Base-by-base conservation (phyloP, 2,113 vertebrate species). In the Cyanocitta stelleri region DNA sequence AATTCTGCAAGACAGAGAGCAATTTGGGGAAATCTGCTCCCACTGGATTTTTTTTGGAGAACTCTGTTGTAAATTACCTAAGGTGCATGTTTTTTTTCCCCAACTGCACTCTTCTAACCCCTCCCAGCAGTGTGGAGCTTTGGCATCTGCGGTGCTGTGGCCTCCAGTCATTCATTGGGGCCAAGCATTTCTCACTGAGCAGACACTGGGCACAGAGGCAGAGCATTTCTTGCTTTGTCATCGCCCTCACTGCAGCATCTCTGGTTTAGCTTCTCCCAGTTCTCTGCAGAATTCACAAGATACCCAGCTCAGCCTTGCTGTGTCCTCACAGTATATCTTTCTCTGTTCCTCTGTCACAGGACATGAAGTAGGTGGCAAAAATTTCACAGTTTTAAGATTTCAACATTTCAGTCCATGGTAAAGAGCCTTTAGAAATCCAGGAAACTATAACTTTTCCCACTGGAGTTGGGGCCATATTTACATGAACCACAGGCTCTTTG, bases 61-160 rank as follows among this genome's bases (percentile, higher is more conserved):
- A 20, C 43, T 63, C 32, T 62, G 5, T 58, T 67, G 29, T 39
- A 77, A 81, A 58, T 23, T 79, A 13, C 35, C 29, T 17, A 48
- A 72, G 17, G 7, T 75, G 32, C 16, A 1, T 20, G 12, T 10
- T 3, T 58, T 80, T 67, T 62, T 46, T 4, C 11, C 35, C 18
- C 67, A 51, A 0, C 39, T 72, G 46, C 54, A 24, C 27, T 63
- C 46, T 0, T 0, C 10, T n/a, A 52, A 16, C 54, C 23, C 15
- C 49, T 76, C 26, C 13, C 1, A 3, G 44, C 10, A 3, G 14
- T 71, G 19, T n/a, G 30, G n/a, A 55, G 13, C 23, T 88, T 63
- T 68, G 44, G 24, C 10, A 11, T 33, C 54, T 63, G 19, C 58
- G 69, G 24, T 68, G 21, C 27, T 13, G 5, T 81, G 84, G 29